Evolutionary conservation across 2,888 invertebrate species (phyloP).

Genomic region (Troglohyphantes excavatus): DNA sequence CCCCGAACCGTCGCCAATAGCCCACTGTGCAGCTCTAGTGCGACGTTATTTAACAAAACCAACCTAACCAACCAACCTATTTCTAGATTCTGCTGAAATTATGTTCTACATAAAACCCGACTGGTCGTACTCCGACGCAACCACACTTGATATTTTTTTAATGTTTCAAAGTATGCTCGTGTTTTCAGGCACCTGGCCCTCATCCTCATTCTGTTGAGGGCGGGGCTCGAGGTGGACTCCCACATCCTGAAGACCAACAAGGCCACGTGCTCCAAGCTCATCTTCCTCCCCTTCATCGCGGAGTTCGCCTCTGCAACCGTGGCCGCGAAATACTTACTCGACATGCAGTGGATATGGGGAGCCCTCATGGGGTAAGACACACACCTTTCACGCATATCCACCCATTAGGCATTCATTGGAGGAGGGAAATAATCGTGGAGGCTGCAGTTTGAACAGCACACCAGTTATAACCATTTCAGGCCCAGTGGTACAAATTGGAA

Average conservation of each 20-base stretch:
- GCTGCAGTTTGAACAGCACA: too few species aligned
- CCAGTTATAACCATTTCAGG: background rate
- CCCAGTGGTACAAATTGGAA: too few species aligned
- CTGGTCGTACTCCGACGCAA: too few species aligned
- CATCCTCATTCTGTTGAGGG: slow-evolving; percentile 94
- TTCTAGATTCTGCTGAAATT: too few species aligned
- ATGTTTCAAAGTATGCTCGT: slow-evolving; percentile 45
- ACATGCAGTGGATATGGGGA: slow-evolving; percentile 92
- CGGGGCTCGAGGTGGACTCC: slow-evolving; percentile 96
- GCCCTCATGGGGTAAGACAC: slow-evolving; percentile 88
- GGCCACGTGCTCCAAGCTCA: slow-evolving; percentile 87
- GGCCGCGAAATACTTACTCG: slow-evolving; percentile 88
- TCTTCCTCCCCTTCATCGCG: slow-evolving; percentile 92
- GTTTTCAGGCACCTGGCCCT: slow-evolving; percentile 92
- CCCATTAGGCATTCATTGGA: background rate
- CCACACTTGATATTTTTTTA: slow-evolving; percentile 81
- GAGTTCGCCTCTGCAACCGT: slow-evolving; percentile 89
- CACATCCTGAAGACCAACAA: slow-evolving; percentile 91
- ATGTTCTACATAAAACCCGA: too few species aligned
- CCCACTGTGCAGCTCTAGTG: too few species aligned
- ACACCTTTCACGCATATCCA: background rate
- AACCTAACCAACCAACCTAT: too few species aligned
- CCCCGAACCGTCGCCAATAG: too few species aligned
- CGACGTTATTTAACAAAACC: too few species aligned
- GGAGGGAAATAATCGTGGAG: background rate